These are phyloP conservation scores for Thunnus maccoyii DNA, from an alignment of 2,113 vertebrate species.

Conservation along the genomic window DNA sequence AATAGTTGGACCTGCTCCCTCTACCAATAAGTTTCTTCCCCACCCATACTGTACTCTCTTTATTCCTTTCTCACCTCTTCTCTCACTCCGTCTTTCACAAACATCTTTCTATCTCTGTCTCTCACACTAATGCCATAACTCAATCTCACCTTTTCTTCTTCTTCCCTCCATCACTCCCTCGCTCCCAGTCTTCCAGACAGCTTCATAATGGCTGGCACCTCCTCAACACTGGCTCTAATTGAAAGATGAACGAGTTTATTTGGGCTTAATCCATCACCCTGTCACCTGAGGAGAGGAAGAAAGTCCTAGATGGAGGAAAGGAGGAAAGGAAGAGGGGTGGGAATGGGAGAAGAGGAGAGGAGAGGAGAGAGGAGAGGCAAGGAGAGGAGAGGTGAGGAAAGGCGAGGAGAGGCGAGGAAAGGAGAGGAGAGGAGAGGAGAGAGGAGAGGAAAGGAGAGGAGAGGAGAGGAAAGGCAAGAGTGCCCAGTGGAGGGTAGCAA, in stretches of 20 bases:
- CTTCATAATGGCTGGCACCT: conserved; percentile 85
- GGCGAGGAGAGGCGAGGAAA: conserved; percentile 10
- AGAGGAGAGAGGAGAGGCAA: conserved; percentile 24
- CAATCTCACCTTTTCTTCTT: conserved; percentile 25
- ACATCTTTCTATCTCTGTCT: conserved; percentile 36
- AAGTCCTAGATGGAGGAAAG: conserved; percentile 28
- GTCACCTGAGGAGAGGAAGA: conserved; percentile 75
- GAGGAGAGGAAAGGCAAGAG: conserved; percentile 6
- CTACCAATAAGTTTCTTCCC: conserved; percentile 32
- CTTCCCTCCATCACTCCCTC: conserved; percentile 63
- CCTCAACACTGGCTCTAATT: conserved; percentile 82
- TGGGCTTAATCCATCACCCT: conserved; percentile 85
- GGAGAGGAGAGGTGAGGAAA: conserved; percentile 19
- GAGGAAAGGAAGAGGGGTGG: conserved; percentile 29
- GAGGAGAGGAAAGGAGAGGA: conserved; percentile 22
- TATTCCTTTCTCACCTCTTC: conserved; percentile 38
- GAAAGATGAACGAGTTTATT: conserved; percentile 87
- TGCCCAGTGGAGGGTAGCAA: no score
- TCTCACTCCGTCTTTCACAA: conserved; percentile 46
- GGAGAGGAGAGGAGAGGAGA: conserved; percentile 19
- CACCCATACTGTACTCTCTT: conserved; percentile 6
- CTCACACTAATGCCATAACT: conserved; percentile 49
- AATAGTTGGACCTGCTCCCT: conserved; percentile 71
- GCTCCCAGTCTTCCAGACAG: conserved; percentile 74
- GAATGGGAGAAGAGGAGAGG: conserved; percentile 29